Evolutionary conservation across 2,797 vertebrate genomes (phyloP).

Genomic region (Thamnophis elegans): DNA sequence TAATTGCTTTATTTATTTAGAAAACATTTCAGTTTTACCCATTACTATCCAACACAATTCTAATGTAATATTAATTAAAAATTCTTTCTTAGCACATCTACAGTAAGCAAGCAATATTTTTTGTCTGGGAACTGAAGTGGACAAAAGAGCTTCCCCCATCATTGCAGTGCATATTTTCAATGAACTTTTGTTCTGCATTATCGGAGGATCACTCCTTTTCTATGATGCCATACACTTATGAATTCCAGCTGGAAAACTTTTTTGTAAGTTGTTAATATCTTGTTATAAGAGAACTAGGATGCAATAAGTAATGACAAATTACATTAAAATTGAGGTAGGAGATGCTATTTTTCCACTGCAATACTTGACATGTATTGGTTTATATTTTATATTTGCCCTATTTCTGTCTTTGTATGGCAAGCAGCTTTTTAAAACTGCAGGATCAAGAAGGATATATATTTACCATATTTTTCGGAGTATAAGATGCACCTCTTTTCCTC

Average conservation of each 20-base stretch:
- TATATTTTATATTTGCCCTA: background rate
- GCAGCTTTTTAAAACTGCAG: background rate
- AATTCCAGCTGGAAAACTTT: slow-evolving; percentile 88
- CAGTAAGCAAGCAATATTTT: slow-evolving; percentile 89
- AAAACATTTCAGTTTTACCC: background rate
- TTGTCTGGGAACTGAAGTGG: slow-evolving; percentile 93
- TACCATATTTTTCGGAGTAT: background rate
- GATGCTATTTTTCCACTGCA: background rate
- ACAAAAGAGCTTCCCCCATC: slow-evolving; percentile 77
- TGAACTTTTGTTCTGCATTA: slow-evolving; percentile 81
- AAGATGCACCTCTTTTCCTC: no score
- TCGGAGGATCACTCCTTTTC: slow-evolving; percentile 70
- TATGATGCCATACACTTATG: slow-evolving; percentile 86
- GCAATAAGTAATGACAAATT: background rate
- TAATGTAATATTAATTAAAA: background rate
- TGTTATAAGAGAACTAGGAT: background rate
- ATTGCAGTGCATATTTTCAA: slow-evolving; percentile 84
- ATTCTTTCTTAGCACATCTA: slow-evolving; percentile 75
- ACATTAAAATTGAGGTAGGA: background rate
- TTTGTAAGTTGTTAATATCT: slow-evolving; percentile 67
- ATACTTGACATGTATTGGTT: background rate
- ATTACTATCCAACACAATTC: background rate
- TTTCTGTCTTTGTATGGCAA: background rate
- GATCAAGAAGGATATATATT: background rate
- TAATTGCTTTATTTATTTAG: background rate